phyloP scores from a whole-genome alignment of 2,113 vertebrate species.

The Gallinago paraguaiae region DNA sequence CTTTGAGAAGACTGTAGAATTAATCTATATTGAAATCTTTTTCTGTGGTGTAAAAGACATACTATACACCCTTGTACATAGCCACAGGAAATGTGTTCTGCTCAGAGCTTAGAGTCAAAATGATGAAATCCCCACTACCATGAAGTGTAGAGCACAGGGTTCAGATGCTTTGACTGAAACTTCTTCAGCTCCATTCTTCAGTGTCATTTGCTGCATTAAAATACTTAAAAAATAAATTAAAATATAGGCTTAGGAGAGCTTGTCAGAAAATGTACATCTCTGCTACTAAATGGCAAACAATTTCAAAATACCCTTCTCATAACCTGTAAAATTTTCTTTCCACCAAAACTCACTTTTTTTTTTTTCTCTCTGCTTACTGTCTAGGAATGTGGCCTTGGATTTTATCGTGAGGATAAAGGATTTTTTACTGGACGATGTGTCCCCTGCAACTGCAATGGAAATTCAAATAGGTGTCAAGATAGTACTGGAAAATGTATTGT shows the following conservation, averaged over 20 bases:
- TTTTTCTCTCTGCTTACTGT: neutral
- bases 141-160: neutral
- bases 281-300: neutral
- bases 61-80: neutral
- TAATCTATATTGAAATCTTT: neutral
- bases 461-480: constrained; percentile 85
- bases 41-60: neutral
- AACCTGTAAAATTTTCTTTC: neutral
- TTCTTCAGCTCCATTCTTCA: neutral
- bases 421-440: constrained; percentile 79
- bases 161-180: neutral
- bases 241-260: neutral
- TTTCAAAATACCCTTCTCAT: neutral
- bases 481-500: constrained; percentile 88
- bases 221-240: neutral
- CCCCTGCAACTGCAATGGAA: constrained; percentile 87
- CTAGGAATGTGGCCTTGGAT: constrained; percentile 86
- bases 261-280: neutral
- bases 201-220: neutral
- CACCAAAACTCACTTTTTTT: neutral
- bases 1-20: neutral
- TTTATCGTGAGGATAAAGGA: constrained; percentile 80
- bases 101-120: neutral
- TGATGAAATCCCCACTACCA: neutral
- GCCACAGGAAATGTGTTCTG: neutral